These are phyloP conservation scores for Oriolus oriolus DNA, from an alignment of 2,113 vertebrate species.

Conservation along the genomic window DNA sequence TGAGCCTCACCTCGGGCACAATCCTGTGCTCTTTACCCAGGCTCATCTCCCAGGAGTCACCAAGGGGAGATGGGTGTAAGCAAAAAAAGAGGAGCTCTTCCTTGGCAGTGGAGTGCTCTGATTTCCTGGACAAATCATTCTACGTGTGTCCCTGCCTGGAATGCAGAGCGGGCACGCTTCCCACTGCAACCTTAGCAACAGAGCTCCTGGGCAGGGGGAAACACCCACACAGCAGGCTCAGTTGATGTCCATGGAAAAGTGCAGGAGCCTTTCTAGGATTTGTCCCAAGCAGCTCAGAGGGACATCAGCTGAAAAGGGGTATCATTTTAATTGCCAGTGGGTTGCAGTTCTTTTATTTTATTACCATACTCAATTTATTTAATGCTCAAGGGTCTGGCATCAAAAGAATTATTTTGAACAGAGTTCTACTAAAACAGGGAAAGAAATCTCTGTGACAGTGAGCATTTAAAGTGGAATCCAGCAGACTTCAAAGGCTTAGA, in stretches of 20 bases:
- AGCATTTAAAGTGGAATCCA: neutral
- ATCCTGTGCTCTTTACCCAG: neutral
- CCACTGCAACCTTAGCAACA: neutral
- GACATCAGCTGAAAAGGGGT: neutral
- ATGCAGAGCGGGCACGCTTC: rapidly evolving
- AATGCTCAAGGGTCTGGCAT: neutral
- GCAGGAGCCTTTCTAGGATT: neutral
- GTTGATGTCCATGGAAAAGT: neutral
- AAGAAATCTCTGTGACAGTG: neutral
- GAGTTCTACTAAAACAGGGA: neutral
- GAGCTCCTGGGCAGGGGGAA: neutral
- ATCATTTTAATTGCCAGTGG: neutral
- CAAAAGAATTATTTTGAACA: neutral
- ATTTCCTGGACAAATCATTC: neutral
- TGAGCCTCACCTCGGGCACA: neutral
- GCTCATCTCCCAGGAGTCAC: neutral
- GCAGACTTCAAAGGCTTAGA: neutral
- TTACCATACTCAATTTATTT: neutral
- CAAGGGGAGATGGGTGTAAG: neutral
- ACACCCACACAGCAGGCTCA: neutral
- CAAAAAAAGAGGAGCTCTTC: neutral
- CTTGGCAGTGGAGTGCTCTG: neutral
- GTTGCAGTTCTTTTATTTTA: neutral
- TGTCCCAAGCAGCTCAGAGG: neutral
- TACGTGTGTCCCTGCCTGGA: neutral